Evolutionary conservation across 2,797 vertebrate genomes (phyloP), one percentile per base, ranked within the genome.

Genomic region (Serranus cabrilla): DNA sequence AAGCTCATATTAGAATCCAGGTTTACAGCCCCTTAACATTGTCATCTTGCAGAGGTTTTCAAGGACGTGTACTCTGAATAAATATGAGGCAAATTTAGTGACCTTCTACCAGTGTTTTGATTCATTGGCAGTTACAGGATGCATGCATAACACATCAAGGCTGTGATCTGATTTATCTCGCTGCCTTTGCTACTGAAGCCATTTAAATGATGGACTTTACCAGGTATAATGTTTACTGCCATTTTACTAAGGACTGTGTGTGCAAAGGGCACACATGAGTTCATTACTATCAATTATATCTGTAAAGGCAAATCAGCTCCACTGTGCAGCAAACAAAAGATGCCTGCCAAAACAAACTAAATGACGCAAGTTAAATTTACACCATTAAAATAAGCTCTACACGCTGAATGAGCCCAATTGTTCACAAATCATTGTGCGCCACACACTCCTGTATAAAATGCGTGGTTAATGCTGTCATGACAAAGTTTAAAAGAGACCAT

Each of bases 51-150:
- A 76, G 75, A 76, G 69, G 66, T 85, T 92, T 87, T 93, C 93
- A 94, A 93, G 92, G 92, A 90, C 90, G 74, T 84, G 83, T 83
- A 78, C 60, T 81, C 63, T 93, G 92, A 93, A 95, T 92, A 93
- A 94, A 94, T 90, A 91, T 84, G 84, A 91, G 84, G 80, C 78
- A 90, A 82, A 93, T 90, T 84, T 81, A 84, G 78, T 93, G 93
- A 94, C 93, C 95, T 94, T 95, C 92, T 91, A 92, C 87, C 89
- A 85, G 86, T 88, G 83, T 92, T 92, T 92, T 93, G 94, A 94
- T 94, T 92, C 92, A 92, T 87, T 90, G 87, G 87, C 85, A 91
- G 88, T 91, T 87, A 86, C 91, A 83, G 80, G 81, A 87, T 83
- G 88, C 89, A 93, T 90, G 92, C 91, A 89, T 87, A 92, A 88